Percentiles rank a stretch among this genome's conserved stretches.
Evolutionary conservation across 2,888 invertebrate species (phyloP).

Genomic region (Drosophila merina): DNA sequence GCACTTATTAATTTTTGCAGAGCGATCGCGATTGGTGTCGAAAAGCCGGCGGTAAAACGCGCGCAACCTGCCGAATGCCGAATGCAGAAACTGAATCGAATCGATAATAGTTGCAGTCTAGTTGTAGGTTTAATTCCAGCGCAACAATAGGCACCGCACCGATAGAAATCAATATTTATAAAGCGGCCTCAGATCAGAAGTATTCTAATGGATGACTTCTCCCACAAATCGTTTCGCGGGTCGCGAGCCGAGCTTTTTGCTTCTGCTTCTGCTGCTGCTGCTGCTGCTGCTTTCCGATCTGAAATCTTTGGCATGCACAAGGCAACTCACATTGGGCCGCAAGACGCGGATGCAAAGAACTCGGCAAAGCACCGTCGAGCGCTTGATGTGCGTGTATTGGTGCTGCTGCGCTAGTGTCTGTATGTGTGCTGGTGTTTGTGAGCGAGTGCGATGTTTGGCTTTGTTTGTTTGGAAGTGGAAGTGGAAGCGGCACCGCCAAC

Average conservation of each 20-base stretch:
- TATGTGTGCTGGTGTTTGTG: conserved; percentile 17
- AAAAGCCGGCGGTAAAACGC: conserved; percentile 63
- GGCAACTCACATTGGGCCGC: conserved; percentile 76
- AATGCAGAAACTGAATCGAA: conserved; percentile 6
- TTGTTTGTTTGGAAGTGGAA: conserved; percentile 60
- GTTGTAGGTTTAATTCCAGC: conserved; percentile 2
- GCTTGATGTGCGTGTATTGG: conserved; percentile 17
- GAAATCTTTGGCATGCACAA: conserved; percentile 80
- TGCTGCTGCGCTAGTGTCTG: conserved; percentile 20
- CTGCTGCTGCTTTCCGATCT: conserved; percentile 64
- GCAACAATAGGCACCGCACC: conserved; percentile 9
- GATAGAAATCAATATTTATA: conserved; percentile 23
- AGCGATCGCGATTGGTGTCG: conserved; percentile 49
- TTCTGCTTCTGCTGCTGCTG: conserved; percentile 30
- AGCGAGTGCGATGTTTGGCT: conserved; percentile 58
- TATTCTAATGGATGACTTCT: conserved; percentile 5
- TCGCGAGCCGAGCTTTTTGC: conserved; percentile 65
- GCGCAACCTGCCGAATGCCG: conserved; percentile 13
- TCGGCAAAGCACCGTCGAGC: conserved; percentile 59
- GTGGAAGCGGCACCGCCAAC: conserved; percentile 58
- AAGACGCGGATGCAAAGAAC: conserved; percentile 79
- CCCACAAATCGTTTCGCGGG: conserved; percentile 43
- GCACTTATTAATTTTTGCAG: conserved; percentile 39
- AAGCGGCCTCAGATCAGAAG: neutral
- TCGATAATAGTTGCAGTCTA: conserved; percentile 4